These are phyloP conservation scores for Cylas formicarius DNA, from an alignment of 1,140 invertebrate genomes.

Conservation along the genomic window DNA sequence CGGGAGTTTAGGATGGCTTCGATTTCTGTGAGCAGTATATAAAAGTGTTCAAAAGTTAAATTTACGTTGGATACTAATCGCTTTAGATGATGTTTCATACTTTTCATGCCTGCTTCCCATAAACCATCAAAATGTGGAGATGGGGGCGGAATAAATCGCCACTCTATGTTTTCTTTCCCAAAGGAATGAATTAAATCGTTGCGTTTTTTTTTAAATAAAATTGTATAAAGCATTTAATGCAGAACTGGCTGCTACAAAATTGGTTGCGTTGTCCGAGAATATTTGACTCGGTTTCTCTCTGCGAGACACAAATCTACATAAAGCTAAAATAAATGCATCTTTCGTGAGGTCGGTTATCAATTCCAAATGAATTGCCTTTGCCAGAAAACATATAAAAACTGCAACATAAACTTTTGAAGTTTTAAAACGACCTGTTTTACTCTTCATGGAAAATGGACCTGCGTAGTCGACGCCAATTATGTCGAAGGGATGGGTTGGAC, in stretches of 20 bases:
- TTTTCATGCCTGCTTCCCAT: constrained; percentile 40
- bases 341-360: constrained; percentile 29
- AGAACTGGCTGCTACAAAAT: constrained; percentile 26
- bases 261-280: constrained; percentile 27
- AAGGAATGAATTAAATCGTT: too few relatives aligned
- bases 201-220: too few relatives aligned
- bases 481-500: constrained; percentile 7
- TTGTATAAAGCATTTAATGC: too few relatives aligned
- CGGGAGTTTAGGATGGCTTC: constrained; percentile 38
- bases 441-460: too few relatives aligned
- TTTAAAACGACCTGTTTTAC: too few relatives aligned
- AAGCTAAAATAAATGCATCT: constrained; percentile 27
- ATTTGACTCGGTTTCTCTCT: constrained; percentile 14
- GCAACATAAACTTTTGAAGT: constrained; percentile 15
- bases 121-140: constrained; percentile 40
- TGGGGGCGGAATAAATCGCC: constrained; percentile 10
- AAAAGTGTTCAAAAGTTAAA: constrained; percentile 21
- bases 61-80: constrained; percentile 19
- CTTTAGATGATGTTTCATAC: constrained; percentile 37
- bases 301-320: constrained; percentile 30
- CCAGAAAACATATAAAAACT: constrained; percentile 15
- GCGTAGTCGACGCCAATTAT: constrained; percentile 26
- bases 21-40: constrained; percentile 32
- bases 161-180: constrained; percentile 2
- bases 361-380: constrained; percentile 40